Evolutionary conservation across 2,888 invertebrate species (phyloP).

Genomic region (Lasioglossum leucozonium): DNA sequence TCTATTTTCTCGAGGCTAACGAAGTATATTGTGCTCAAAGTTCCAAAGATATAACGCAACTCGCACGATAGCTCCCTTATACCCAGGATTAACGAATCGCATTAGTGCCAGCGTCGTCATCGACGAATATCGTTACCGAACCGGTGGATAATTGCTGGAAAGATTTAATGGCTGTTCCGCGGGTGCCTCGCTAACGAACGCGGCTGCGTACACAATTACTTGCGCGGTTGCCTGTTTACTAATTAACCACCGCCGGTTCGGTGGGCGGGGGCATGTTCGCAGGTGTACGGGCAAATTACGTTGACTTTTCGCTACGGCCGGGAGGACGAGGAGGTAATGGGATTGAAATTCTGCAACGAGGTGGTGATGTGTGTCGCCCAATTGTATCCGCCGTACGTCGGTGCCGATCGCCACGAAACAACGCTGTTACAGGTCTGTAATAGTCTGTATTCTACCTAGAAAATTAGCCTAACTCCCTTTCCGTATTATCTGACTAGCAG

Average conservation of each 20-base stretch:
- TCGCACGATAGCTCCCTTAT: neutral
- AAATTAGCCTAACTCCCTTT: neutral
- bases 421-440: constrained; percentile 90
- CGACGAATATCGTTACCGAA: neutral
- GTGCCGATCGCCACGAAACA: constrained; percentile 86
- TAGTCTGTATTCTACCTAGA: constrained; percentile 55
- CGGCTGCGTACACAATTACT: constrained; percentile 5
- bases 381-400: constrained; percentile 89
- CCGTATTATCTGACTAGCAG: neutral
- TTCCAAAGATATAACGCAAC: too few relatives aligned
- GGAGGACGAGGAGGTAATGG: constrained; percentile 99
- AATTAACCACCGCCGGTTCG: constrained; percentile 14
- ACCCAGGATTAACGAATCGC: neutral
- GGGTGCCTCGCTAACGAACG: neutral
- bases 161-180: neutral
- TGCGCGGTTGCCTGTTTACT: neutral
- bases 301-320: constrained; percentile 98
- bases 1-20: too few relatives aligned
- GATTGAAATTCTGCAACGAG: constrained; percentile 98
- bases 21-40: too few relatives aligned
- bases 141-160: constrained; percentile 14
- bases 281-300: constrained; percentile 93
- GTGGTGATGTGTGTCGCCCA: constrained; percentile 96
- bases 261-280: constrained; percentile 7
- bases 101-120: too few relatives aligned